Conservation (phyloP, 1,140 invertebrate genomes). For the Bombus superbus region DNA sequence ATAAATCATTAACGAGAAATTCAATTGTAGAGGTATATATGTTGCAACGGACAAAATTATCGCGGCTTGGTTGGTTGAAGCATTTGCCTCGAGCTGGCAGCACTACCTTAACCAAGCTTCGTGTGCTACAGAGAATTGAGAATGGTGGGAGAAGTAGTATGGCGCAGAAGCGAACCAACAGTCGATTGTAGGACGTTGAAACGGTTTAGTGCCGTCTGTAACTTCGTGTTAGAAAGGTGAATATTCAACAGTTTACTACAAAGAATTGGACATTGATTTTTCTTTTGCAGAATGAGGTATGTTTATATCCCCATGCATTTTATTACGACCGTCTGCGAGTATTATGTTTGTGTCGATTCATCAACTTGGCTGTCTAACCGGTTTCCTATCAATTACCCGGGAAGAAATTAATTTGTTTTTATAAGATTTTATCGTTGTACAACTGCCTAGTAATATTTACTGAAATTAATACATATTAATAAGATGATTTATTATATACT, state of each 20-base stretch:
- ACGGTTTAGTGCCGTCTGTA: slow-evolving; percentile 33
- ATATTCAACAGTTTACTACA: background rate
- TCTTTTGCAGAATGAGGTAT: slow-evolving; percentile 4
- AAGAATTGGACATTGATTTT: background rate
- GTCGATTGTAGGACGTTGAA: slow-evolving; percentile 33
- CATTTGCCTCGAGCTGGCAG: slow-evolving; percentile 62
- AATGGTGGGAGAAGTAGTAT: slow-evolving; percentile 56
- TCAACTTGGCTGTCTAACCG: background rate
- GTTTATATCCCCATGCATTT: background rate
- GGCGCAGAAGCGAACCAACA: slow-evolving; percentile 64
- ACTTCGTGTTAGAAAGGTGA: slow-evolving; percentile 52
- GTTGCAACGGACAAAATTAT: slow-evolving; percentile 56
- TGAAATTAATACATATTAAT: background rate
- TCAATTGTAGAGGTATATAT: background rate
- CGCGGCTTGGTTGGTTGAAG: slow-evolving; percentile 30
- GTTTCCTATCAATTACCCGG: background rate
- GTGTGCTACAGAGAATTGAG: background rate
- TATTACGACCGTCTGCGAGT: background rate
- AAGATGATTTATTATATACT: too few species aligned
- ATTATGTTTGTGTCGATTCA: slow-evolving; percentile 46
- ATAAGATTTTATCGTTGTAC: background rate
- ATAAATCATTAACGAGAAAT: background rate
- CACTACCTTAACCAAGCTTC: slow-evolving; percentile 59
- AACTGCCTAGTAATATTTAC: background rate
- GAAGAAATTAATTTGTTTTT: background rate